These are phyloP conservation scores for Pelagia noctiluca DNA, from an alignment of 30 jellyfish, hydroid and myxozoan genomes.

Conservation along the genomic window DNA sequence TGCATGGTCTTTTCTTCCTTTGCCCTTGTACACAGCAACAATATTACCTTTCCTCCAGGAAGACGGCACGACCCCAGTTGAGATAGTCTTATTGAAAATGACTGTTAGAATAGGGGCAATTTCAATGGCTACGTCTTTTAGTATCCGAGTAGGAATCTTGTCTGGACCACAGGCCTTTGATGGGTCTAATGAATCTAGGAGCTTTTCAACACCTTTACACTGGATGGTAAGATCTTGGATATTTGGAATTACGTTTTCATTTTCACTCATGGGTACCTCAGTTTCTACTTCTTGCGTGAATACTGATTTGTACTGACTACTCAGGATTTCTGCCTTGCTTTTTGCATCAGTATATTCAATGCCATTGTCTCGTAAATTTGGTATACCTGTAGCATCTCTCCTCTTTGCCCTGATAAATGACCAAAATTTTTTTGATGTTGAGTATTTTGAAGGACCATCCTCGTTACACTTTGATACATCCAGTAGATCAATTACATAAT, in stretches of 20 bases:
- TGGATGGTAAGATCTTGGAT: not conserved
- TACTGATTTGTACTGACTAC: not conserved
- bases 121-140: constrained; percentile 8
- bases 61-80: constrained; percentile 28
- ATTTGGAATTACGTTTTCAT: not conserved
- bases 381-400: constrained; percentile 16
- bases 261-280: constrained; percentile 4
- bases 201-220: not conserved
- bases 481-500: constrained; percentile 43
- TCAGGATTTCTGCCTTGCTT: not conserved
- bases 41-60: not conserved
- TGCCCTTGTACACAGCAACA: not conserved
- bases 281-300: not conserved
- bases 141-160: constrained; percentile 21
- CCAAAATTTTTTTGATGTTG: constrained; percentile 31
- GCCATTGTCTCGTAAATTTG: not conserved
- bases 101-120: constrained; percentile 17
- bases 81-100: constrained; percentile 27
- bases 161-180: constrained; percentile 28
- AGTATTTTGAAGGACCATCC: constrained; percentile 53
- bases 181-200: not conserved
- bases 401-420: constrained; percentile 34
- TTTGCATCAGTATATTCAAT: constrained; percentile 1
- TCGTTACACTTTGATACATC: constrained; percentile 43
- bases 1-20: constrained; percentile 28